A percentile compares a stretch with the other conserved stretches of the same genome.
Evolutionary conservation across 2,113 vertebrate genomes (phyloP).

Genomic region (Gadus chalcogrammus): DNA sequence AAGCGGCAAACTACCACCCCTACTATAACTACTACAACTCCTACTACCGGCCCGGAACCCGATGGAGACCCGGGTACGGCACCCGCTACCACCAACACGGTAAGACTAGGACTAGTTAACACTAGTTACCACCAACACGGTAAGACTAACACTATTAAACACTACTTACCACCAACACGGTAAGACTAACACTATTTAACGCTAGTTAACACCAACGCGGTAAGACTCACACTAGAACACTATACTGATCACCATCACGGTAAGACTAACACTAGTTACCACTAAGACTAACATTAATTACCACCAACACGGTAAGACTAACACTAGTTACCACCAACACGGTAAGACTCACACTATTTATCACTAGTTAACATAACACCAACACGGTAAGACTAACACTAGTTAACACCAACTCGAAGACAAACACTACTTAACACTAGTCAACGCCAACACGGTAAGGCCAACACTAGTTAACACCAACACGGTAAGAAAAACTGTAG

Average conservation of each 20-base stretch:
- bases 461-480: background rate
- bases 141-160: background rate
- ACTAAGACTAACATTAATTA: conserved; percentile 53
- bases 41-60: conserved; percentile 78
- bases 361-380: background rate
- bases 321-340: conserved; percentile 67
- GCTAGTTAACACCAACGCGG: too few species aligned
- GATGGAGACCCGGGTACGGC: conserved; percentile 77
- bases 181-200: too few species aligned
- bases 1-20: conserved; percentile 83
- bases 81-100: conserved; percentile 87
- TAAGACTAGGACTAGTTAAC: conserved; percentile 41
- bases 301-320: conserved; percentile 77
- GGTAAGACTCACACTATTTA: background rate
- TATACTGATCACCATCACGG: background rate
- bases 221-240: too few species aligned
- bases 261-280: background rate
- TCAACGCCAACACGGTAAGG: conserved; percentile 71
- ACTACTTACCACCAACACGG: too few species aligned
- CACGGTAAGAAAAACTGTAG: background rate
- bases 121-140: conserved; percentile 67
- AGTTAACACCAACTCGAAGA: conserved; percentile 69
- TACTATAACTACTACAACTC: conserved; percentile 94
- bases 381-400: background rate
- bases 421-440: conserved; percentile 77